Percentiles rank a stretch among this genome's conserved stretches.
phyloP scores from a whole-genome alignment of 2,888 invertebrate genomes.

The Tenthredo notha region DNA sequence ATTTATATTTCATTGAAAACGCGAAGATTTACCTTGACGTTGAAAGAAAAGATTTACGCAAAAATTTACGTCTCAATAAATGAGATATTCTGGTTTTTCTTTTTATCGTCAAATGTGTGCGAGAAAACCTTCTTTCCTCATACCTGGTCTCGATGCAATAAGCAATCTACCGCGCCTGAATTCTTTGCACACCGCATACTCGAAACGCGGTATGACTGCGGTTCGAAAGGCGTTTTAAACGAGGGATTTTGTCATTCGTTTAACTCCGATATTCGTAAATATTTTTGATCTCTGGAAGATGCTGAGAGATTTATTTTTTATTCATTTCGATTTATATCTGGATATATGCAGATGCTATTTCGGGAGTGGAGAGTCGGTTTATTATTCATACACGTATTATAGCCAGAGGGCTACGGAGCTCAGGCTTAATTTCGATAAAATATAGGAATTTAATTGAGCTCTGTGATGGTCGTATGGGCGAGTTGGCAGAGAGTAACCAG shows the following conservation, averaged over 20 bases:
- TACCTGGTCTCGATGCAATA: background rate
- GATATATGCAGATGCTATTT: background rate
- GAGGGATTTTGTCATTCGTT: background rate
- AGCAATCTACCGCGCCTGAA: background rate
- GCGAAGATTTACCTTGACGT: no score
- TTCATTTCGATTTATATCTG: no score
- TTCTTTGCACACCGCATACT: constrained; percentile 31
- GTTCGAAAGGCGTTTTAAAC: background rate
- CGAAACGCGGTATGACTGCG: background rate
- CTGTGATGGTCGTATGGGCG: constrained; percentile 4
- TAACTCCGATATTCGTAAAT: background rate
- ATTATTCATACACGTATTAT: background rate
- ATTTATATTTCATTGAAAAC: background rate
- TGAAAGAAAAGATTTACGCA: background rate
- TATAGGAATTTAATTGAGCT: constrained; percentile 48
- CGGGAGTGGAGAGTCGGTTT: background rate
- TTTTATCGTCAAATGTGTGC: background rate
- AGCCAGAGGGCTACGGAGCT: background rate
- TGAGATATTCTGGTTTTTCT: background rate
- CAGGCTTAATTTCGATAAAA: constrained; percentile 31
- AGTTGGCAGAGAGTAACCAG: constrained; percentile 50
- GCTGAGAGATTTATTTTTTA: no score
- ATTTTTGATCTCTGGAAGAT: background rate
- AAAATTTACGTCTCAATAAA: background rate
- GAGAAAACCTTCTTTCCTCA: no score